Conservation (phyloP, 30 jellyfish, hydroid and myxozoan species). For the Hydractinia symbiolongicarpus region DNA sequence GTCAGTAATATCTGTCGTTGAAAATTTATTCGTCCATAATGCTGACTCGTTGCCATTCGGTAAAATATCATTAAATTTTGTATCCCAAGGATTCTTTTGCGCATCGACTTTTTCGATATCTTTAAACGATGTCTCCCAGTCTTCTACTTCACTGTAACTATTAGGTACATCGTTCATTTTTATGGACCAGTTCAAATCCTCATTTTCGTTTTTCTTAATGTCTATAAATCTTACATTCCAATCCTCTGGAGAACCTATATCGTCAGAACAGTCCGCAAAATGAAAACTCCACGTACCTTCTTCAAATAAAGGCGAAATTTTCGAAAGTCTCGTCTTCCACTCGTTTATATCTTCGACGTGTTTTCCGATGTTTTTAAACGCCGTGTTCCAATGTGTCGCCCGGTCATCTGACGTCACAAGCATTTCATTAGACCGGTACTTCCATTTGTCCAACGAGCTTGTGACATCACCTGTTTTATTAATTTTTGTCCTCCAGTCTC, state of each 20-base stretch:
- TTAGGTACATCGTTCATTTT: conserved; percentile 22
- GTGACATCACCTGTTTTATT: conserved; percentile 3
- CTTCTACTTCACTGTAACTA: background rate
- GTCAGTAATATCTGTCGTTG: background rate
- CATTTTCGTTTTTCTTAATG: background rate
- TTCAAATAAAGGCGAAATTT: conserved; percentile 6
- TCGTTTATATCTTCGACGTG: background rate
- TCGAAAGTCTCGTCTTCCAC: background rate
- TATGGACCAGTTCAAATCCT: background rate
- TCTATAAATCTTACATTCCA: conserved; percentile 14
- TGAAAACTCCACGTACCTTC: conserved; percentile 9
- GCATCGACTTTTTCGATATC: background rate
- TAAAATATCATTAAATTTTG: conserved; percentile 8
- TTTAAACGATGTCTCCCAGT: background rate
- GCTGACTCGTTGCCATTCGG: background rate
- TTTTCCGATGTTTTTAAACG: background rate
- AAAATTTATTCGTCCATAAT: background rate
- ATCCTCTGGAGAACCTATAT: conserved; percentile 5
- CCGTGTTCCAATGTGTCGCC: conserved; percentile 22
- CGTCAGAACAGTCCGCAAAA: background rate
- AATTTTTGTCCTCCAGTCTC: conserved; percentile 11
- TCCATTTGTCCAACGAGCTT: background rate
- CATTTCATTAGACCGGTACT: background rate
- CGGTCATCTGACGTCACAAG: conserved; percentile 15
- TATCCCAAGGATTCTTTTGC: background rate